A percentile compares a stretch with the other conserved stretches of the same genome.
phyloP scores from a whole-genome alignment of 2,888 invertebrate species.

The Sphaerophoria taeniata region DNA sequence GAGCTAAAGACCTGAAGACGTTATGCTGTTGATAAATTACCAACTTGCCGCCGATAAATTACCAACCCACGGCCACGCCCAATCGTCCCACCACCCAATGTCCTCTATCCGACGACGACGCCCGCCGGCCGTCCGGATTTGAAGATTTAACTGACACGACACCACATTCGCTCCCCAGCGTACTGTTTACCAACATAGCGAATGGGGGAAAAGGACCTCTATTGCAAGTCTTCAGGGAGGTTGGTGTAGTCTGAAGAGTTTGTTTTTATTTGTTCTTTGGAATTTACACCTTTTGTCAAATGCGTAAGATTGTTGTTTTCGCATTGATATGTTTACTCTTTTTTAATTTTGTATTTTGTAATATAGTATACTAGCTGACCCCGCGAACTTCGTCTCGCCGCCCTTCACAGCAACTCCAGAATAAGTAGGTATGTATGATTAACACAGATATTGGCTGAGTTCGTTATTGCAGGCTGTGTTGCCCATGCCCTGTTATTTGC shows the following conservation, averaged over 20 bases:
- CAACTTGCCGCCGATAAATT: constrained; percentile 40
- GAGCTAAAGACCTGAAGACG: constrained; percentile 37
- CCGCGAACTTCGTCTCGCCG: too few species aligned
- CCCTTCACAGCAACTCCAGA: too few species aligned
- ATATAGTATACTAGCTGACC: too few species aligned
- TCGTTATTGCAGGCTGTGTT: too few species aligned
- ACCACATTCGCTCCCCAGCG: background rate
- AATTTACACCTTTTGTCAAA: constrained; percentile 20
- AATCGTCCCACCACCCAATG: background rate
- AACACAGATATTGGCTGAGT: too few species aligned
- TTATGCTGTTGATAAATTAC: constrained; percentile 46
- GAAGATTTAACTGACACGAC: background rate
- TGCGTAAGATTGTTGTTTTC: constrained; percentile 23
- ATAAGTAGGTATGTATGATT: too few species aligned
- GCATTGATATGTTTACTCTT: background rate
- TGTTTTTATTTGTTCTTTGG: constrained; percentile 8
- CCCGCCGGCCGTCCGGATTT: background rate
- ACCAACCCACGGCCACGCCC: constrained; percentile 22
- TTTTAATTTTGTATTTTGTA: background rate
- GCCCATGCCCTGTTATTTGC: too few species aligned
- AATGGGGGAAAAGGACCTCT: too few species aligned
- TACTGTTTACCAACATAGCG: background rate
- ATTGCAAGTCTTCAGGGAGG: background rate
- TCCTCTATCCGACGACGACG: background rate
- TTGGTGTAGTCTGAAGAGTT: constrained; percentile 1